Evolutionary conservation across 1,140 invertebrate genomes (phyloP).

Genomic region (Atta colombica): DNA sequence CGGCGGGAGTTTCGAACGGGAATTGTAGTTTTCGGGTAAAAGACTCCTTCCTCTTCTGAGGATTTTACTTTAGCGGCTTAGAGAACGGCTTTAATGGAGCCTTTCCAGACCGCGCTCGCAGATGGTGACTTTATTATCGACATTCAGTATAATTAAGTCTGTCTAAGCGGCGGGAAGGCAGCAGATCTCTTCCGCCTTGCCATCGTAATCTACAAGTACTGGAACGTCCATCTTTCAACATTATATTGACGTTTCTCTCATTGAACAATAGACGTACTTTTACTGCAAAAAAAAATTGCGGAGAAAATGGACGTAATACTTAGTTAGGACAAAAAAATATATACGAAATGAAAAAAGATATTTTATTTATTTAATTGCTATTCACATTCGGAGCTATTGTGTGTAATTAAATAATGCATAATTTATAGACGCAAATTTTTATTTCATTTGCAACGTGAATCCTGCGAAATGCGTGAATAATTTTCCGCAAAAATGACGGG

Average conservation of each 20-base stretch:
- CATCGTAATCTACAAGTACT: slow-evolving; percentile 44
- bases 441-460: slow-evolving; percentile 15
- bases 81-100: slow-evolving; percentile 77
- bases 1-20: slow-evolving; percentile 51
- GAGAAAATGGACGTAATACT: neutral
- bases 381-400: neutral
- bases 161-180: slow-evolving; percentile 42
- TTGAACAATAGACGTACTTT: neutral
- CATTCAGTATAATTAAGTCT: slow-evolving; percentile 78
- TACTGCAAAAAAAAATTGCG: neutral
- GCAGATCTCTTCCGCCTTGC: slow-evolving; percentile 22
- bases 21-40: slow-evolving; percentile 55
- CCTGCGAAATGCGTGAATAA: neutral
- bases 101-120: slow-evolving; percentile 67
- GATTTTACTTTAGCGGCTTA: slow-evolving; percentile 66
- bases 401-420: neutral
- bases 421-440: neutral
- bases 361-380: slow-evolving; percentile 27
- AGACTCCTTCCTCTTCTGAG: slow-evolving; percentile 19
- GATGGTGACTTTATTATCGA: slow-evolving; percentile 80
- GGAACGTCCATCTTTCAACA: slow-evolving; percentile 8
- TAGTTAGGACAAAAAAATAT: neutral
- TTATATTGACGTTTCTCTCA: slow-evolving; percentile 8
- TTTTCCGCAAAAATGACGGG: slow-evolving; percentile 18
- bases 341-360: neutral